These are phyloP conservation scores for Euura lappo DNA, from an alignment of 1,140 invertebrate species.

Conservation along the genomic window DNA sequence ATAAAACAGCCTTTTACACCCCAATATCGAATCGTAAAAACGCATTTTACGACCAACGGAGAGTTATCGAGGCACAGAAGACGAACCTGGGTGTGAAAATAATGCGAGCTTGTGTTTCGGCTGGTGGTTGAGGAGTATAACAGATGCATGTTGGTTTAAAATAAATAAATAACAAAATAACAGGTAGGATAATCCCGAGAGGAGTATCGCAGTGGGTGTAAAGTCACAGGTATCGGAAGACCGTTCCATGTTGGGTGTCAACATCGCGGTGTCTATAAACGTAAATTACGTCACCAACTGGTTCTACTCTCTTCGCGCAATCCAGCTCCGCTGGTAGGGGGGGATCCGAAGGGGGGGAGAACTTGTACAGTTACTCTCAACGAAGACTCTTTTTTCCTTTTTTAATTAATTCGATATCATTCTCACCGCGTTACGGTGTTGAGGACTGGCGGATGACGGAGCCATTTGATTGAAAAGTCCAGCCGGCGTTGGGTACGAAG, in stretches of 20 bases:
- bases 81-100: constrained; percentile 37
- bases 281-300: constrained; percentile 57
- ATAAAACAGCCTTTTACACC: too few species aligned
- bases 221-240: constrained; percentile 30
- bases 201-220: constrained; percentile 20
- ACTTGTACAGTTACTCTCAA: too few species aligned
- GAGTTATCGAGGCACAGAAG: neutral
- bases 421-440: constrained; percentile 59
- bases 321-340: too few species aligned
- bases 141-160: constrained; percentile 45
- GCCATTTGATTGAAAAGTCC: constrained; percentile 59
- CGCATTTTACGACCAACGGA: too few species aligned
- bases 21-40: too few species aligned
- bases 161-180: constrained; percentile 23
- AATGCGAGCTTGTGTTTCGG: constrained; percentile 29
- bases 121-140: constrained; percentile 35
- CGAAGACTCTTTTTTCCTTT: too few species aligned
- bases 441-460: constrained; percentile 57
- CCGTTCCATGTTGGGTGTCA: constrained; percentile 48
- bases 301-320: constrained; percentile 33
- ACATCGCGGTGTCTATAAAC: constrained; percentile 46
- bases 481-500: constrained; percentile 51
- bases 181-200: constrained; percentile 20
- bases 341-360: too few species aligned
- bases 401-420: neutral